phyloP scores from a whole-genome alignment of 2,113 vertebrate species.

The Empidonax alnorum region DNA sequence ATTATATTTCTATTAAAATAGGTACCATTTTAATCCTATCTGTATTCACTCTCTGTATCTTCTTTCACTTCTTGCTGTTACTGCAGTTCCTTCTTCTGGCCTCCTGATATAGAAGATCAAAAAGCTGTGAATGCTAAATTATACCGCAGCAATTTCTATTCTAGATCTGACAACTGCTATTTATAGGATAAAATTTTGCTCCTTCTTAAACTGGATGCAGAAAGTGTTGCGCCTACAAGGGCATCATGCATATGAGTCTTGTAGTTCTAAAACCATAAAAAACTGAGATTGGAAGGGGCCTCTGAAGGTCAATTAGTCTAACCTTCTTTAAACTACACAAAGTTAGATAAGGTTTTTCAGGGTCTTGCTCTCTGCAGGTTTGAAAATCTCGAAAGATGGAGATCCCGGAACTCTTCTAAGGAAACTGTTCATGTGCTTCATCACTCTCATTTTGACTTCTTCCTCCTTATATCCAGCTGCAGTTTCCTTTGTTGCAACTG shows the following conservation, averaged over 20 bases:
- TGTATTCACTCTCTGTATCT: background rate
- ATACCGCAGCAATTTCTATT: background rate
- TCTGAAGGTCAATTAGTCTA: background rate
- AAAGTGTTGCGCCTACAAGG: background rate
- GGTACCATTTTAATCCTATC: background rate
- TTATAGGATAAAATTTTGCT: background rate
- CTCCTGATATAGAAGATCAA: background rate
- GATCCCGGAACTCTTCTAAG: background rate
- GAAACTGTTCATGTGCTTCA: background rate
- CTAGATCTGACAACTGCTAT: background rate
- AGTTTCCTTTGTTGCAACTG: background rate
- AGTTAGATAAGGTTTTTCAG: background rate
- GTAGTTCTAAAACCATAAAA: background rate
- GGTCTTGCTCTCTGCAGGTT: background rate
- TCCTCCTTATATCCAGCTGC: background rate
- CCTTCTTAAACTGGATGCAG: background rate
- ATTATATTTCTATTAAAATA: background rate
- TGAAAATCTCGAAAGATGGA: background rate
- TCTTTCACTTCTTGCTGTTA: background rate
- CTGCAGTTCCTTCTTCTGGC: background rate
- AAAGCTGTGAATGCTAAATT: background rate
- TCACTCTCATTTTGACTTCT: background rate
- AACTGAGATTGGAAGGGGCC: background rate
- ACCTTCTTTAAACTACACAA: background rate
- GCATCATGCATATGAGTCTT: background rate